Base-by-base conservation (phyloP, 2,797 vertebrate genomes). In the Gymnoscopelus braueri region DNA sequence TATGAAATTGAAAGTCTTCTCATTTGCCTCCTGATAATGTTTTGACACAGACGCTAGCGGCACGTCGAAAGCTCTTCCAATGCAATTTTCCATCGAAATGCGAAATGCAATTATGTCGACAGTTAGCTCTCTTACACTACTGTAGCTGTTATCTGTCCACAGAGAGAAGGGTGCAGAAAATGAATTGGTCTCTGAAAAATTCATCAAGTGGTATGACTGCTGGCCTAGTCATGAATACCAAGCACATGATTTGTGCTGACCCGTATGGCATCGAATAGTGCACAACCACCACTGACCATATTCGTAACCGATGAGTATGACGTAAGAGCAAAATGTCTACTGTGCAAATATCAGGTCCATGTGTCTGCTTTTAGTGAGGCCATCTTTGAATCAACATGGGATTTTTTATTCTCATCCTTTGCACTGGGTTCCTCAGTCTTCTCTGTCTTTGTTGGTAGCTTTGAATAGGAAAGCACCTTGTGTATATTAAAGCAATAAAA, bases 191-290 rank as follows among this genome's bases (percentile, higher is more conserved):
- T 75, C 69, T 61, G 57, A 81, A 84, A 86, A 87, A 82, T 81
- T 61, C 65, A 89, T 88, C 84, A 72, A 69, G 47, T 3, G 26
- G 74, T 81, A 80, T 73, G 78, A 83, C 75, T 32, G 3, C 72
- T 71, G 74, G 71, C 59, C 82, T 69, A 75, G 71, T 62, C 82
- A 85, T 90, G 89, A 91, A 91, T 91, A 88, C 72, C 78, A 82
- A 91, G 71, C 85, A 52, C 67, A 65, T 83, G 82, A 75, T 85
- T 80, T 75, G 51, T 58, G 63, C 72, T 78, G 81, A 87, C 86
- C 90, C 80, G 83, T 75, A 79, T 83, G 82, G 82, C 83, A 79
- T 69, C 2, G 68, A 84, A 75, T 55, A 57, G 82, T 80, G 78
- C 75, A 73, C 79, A 84, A 84, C 88, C 84, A 85, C 77, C 74